Evolutionary conservation across 2,888 invertebrate species (phyloP).

Genomic region (Operophtera brumata): DNA sequence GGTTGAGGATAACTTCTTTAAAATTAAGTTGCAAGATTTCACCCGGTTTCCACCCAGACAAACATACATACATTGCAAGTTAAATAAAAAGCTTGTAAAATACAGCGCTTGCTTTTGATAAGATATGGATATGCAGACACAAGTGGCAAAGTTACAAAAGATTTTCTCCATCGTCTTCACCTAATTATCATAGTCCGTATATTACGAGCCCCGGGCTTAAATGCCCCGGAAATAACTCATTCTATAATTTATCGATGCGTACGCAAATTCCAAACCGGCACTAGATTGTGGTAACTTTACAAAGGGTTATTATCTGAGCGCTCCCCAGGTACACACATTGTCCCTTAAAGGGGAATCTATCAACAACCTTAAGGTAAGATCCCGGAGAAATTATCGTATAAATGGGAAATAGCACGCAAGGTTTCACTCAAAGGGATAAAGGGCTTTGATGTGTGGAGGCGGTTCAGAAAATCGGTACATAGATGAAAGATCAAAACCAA

Average conservation of each 20-base stretch:
- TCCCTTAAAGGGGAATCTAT: constrained; percentile 29
- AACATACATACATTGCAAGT: too few species aligned
- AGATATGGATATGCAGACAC: too few species aligned
- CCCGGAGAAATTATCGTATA: constrained; percentile 50
- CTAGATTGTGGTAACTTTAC: constrained; percentile 24
- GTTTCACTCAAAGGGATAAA: constrained; percentile 45
- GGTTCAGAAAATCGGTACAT: constrained; percentile 1
- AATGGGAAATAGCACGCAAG: constrained; percentile 53
- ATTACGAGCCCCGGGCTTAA: too few species aligned
- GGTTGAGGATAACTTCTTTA: too few species aligned
- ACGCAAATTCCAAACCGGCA: constrained; percentile 9
- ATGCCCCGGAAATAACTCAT: not conserved
- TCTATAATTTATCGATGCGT: not conserved
- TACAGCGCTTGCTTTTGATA: too few species aligned
- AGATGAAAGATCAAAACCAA: constrained; percentile 37
- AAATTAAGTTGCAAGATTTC: too few species aligned
- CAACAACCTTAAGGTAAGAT: constrained; percentile 27
- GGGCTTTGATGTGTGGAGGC: constrained; percentile 43
- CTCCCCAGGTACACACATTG: constrained; percentile 23
- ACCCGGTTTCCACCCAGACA: too few species aligned
- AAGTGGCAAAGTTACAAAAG: too few species aligned
- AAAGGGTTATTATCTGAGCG: constrained; percentile 30
- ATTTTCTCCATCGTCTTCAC: too few species aligned
- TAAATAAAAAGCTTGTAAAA: too few species aligned
- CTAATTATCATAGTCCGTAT: too few species aligned